phyloP scores from a whole-genome alignment of 2,888 invertebrate species.

The Mellilla xanthometata region DNA sequence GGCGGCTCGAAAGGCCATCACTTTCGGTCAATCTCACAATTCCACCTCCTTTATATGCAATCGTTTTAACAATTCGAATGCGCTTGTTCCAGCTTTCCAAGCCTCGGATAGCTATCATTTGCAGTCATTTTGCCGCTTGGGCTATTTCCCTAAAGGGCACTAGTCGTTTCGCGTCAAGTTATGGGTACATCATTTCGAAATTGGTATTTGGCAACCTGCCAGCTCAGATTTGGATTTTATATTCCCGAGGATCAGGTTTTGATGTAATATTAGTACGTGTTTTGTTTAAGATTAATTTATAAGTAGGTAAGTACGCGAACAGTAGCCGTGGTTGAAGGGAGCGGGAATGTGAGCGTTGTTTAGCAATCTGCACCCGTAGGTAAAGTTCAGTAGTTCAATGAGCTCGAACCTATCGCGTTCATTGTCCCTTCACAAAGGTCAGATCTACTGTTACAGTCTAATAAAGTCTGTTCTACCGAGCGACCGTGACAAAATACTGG shows the following conservation, averaged over 20 bases:
- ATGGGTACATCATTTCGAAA: slow-evolving; percentile 29
- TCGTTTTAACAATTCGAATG: slow-evolving; percentile 18
- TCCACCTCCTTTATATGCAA: slow-evolving; percentile 22
- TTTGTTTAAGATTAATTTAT: slow-evolving; percentile 11
- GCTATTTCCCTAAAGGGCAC: slow-evolving; percentile 33
- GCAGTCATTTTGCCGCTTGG: slow-evolving; percentile 24
- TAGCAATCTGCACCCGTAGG: slow-evolving; percentile 59
- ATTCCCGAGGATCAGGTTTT: slow-evolving; percentile 27
- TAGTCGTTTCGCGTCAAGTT: slow-evolving; percentile 31
- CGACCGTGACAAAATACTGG: slow-evolving; percentile 23
- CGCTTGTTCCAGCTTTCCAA: slow-evolving; percentile 10
- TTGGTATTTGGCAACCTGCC: slow-evolving; percentile 32
- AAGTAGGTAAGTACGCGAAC: too few relatives aligned
- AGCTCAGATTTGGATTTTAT: slow-evolving; percentile 25
- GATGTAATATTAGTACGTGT: slow-evolving; percentile 17
- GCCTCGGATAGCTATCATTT: slow-evolving; percentile 23
- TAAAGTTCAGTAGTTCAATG: slow-evolving; percentile 75
- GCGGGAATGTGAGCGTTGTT: slow-evolving; percentile 53
- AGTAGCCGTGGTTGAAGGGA: slow-evolving; percentile 9
- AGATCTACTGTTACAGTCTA: slow-evolving; percentile 46
- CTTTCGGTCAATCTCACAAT: slow-evolving; percentile 37
- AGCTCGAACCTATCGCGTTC: slow-evolving; percentile 59
- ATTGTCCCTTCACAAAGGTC: slow-evolving; percentile 68
- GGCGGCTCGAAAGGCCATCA: slow-evolving; percentile 46
- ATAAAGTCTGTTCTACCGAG: slow-evolving; percentile 32